Evolutionary conservation across 2,888 invertebrate species (phyloP), one percentile per base, ranked within the genome.

Genomic region (Lithophane ornitopus): DNA sequence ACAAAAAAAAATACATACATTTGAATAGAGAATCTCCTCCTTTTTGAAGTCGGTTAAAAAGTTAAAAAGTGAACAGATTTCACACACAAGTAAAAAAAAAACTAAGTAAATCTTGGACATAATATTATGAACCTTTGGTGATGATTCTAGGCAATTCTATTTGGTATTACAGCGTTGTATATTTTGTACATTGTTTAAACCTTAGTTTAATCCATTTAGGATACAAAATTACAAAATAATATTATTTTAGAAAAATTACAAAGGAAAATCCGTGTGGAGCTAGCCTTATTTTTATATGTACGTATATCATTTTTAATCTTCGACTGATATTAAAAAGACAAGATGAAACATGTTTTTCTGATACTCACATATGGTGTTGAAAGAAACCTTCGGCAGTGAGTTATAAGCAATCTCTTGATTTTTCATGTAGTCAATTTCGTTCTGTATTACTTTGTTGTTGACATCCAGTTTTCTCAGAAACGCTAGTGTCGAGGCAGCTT

Each of bases 281-380:
- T 7, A 22, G 14, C 22, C 28, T 11, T 34, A 28, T 7, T 3
- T 65, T 34, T 39, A 7, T 54, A 26, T 11, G 8, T 49, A 16
- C n/a, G 3, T n/a, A 28, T n/a, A 46, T 0, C 19, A 6, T 34
- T 4, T 46, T 46, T 14, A 34, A 46, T 62, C 22, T 28, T n/a
- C 14, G 9, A 66, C 26, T 46, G 19, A 49, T 78, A 56, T 54
- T 54, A 49, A 49, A 67, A 63, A 49, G 7, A 39, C 0, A 44
- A 28, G 11, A 41, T 58, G 1, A 59, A 54, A 69, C 8, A 28
- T 52, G 46, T 19, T 19, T 73, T 73, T 65, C 75, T 54, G 14
- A n/a, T 68, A 93, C 94, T 91, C 85, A 95, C 95, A 85, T 73
- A 95, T 93, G 44, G 85, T 88, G 61, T 86, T 63, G 56, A 91